Evolutionary conservation across 1,140 invertebrate species (phyloP).

Genomic region (Sipha flava): DNA sequence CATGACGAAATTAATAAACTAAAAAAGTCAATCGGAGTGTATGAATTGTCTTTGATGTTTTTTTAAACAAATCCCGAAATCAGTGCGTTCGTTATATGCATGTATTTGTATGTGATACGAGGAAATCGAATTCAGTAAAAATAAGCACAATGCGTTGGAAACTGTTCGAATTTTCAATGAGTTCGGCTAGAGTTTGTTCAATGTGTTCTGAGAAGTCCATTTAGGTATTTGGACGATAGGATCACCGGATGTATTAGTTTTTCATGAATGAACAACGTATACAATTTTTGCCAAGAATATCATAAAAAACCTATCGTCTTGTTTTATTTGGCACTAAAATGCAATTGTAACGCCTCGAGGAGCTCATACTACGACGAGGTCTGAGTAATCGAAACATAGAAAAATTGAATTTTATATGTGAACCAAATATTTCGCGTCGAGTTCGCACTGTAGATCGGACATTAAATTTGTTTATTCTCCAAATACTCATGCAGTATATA

Average conservation of each 20-base stretch:
- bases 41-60: background rate
- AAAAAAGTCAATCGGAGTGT: too few relatives aligned
- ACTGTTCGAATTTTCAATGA: background rate
- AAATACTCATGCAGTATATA: background rate
- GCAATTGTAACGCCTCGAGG: background rate
- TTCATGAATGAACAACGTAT: background rate
- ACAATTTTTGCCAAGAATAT: background rate
- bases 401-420: background rate
- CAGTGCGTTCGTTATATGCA: background rate
- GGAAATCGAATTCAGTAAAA: background rate
- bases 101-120: background rate
- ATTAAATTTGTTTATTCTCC: background rate
- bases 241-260: slow-evolving; percentile 9
- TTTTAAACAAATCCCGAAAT: background rate
- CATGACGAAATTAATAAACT: too few relatives aligned
- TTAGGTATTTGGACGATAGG: background rate
- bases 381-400: background rate
- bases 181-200: background rate
- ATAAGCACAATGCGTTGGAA: background rate
- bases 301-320: slow-evolving; percentile 4
- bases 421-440: background rate
- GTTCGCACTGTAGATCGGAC: background rate
- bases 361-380: background rate
- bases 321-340: slow-evolving; percentile 8
- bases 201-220: background rate